Conservation (phyloP, 2,888 invertebrate genomes). For the Gibbula magus region DNA sequence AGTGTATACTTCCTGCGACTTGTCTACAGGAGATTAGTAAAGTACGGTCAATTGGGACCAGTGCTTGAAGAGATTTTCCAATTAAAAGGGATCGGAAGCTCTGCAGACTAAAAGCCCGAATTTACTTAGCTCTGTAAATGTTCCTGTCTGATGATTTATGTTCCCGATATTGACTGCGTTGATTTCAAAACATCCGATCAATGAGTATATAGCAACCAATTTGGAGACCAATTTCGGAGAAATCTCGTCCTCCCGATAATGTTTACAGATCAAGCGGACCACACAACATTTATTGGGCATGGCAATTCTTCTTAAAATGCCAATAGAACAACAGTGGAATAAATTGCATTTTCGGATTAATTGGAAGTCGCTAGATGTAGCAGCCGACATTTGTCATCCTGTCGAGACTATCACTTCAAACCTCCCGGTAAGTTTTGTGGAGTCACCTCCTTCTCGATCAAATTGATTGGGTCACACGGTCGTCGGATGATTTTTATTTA, state of each 20-base stretch:
- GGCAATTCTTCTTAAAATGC: not conserved
- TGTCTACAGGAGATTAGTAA: not conserved
- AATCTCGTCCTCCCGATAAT: slow-evolving; percentile 2
- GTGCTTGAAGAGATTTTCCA: not conserved
- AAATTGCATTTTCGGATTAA: slow-evolving; percentile 13
- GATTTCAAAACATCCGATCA: slow-evolving; percentile 11
- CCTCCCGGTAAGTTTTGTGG: not conserved
- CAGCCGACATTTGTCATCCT: slow-evolving; percentile 14
- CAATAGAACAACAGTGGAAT: not conserved
- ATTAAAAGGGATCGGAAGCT: not conserved
- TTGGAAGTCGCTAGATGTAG: slow-evolving; percentile 10
- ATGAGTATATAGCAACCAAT: slow-evolving; percentile 13
- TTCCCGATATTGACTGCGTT: not conserved
- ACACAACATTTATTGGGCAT: not conserved
- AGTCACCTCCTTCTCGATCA: not conserved
- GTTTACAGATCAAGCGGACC: slow-evolving; percentile 7
- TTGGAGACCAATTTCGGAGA: not conserved
- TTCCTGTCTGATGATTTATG: slow-evolving; percentile 2
- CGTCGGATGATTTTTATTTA: slow-evolving; percentile 21
- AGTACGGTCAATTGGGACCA: slow-evolving; percentile 4
- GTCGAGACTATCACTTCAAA: slow-evolving; percentile 5
- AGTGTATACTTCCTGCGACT: slow-evolving; percentile 6
- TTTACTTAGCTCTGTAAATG: not conserved
- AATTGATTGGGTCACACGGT: slow-evolving; percentile 12
- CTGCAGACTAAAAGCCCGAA: not conserved